Conservation (phyloP, 2,888 invertebrate species). For the Embidobia sp. region DNA sequence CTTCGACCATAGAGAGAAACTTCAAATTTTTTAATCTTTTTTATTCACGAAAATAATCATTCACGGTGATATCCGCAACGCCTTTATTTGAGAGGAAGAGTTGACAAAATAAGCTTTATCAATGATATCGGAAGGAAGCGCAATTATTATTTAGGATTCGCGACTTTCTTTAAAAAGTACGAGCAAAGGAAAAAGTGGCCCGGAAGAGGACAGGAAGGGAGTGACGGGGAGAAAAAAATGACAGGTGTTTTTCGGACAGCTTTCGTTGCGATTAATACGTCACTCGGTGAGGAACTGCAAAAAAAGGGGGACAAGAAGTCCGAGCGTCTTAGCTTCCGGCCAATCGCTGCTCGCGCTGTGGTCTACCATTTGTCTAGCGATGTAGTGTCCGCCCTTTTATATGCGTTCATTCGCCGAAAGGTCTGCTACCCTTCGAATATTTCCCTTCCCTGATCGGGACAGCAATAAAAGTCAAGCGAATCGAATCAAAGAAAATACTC, state of each 20-base stretch:
- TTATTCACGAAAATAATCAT: too few species aligned
- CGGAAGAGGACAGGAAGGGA: too few species aligned
- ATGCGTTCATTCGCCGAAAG: constrained; percentile 51
- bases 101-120: too few species aligned
- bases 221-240: constrained; percentile 43
- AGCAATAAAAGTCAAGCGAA: constrained; percentile 40
- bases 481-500: constrained; percentile 43
- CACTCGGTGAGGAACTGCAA: constrained; percentile 26
- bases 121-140: too few species aligned
- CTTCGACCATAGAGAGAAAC: not conserved
- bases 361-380: constrained; percentile 62
- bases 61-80: too few species aligned
- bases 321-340: constrained; percentile 57
- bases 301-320: constrained; percentile 27
- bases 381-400: constrained; percentile 61
- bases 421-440: constrained; percentile 51
- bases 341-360: constrained; percentile 52
- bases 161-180: too few species aligned
- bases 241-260: constrained; percentile 61
- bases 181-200: constrained; percentile 31
- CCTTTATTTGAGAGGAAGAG: too few species aligned
- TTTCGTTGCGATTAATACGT: constrained; percentile 43
- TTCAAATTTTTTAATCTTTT: not conserved
- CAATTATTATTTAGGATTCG: too few species aligned
- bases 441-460: constrained; percentile 35